A percentile compares a stretch with the other conserved stretches of the same genome.
These are phyloP conservation scores for Bufotes viridis DNA, from an alignment of 2,797 vertebrate genomes.

Conservation along the genomic window DNA sequence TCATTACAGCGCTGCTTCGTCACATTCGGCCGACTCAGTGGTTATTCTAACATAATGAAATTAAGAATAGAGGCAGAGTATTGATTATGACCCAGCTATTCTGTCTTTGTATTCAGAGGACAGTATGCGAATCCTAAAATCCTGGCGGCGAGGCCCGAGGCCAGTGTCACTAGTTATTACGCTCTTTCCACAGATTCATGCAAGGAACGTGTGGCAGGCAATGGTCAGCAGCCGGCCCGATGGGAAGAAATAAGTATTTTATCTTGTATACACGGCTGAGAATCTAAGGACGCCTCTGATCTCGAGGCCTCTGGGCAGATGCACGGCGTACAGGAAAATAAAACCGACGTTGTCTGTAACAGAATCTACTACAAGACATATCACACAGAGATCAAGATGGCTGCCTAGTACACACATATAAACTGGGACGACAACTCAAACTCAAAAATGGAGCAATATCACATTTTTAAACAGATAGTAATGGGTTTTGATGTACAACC, in stretches of 20 bases:
- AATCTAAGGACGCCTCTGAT: background rate
- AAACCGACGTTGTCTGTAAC: background rate
- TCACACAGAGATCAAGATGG: background rate
- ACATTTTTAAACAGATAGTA: too few species aligned
- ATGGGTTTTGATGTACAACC: too few species aligned
- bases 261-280: slow-evolving; percentile 17
- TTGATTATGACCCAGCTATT: slow-evolving; percentile 65
- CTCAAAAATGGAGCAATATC: background rate
- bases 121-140: slow-evolving; percentile 59
- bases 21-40: slow-evolving; percentile 62
- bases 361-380: background rate
- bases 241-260: slow-evolving; percentile 16
- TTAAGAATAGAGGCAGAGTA: slow-evolving; percentile 62
- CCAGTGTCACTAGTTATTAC: slow-evolving; percentile 17
- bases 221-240: background rate
- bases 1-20: slow-evolving; percentile 66
- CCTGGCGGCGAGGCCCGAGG: slow-evolving; percentile 47
- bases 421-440: background rate
- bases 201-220: slow-evolving; percentile 2
- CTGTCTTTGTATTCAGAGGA: slow-evolving; percentile 60
- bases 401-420: background rate
- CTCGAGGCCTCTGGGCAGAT: background rate
- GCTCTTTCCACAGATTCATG: background rate
- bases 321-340: background rate
- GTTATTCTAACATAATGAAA: slow-evolving; percentile 63